Evolutionary conservation across 1,140 invertebrate genomes (phyloP), one percentile per base, ranked within the genome.

Genomic region (Saccostrea glomerata): DNA sequence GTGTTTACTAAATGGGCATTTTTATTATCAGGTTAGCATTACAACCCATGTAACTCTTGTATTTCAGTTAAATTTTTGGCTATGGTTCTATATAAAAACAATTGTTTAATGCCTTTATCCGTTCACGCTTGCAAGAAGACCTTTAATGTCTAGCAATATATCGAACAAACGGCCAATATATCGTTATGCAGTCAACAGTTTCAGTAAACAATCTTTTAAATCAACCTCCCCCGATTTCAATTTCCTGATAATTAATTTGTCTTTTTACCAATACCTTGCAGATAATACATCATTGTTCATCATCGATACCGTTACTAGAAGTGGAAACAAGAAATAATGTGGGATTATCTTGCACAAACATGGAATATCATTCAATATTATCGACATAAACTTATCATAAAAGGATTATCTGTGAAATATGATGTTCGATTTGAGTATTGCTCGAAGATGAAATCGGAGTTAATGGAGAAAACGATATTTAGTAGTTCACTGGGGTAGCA

Each of bases 221-320:
- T 47, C 47, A 47, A 77, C 25, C 70, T 77, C 70, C 70, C 70
- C 70, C 70, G 30, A 77, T 77, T 63, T 77, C 70, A 77, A 77
- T 77, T 77, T 77, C 70, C 70, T 77, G 70, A 77, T 77, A 30
- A 77, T 77, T 77, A 77, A 77, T 77, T 77, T 15, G 23, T 77
- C 2, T 11, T 77, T 77, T 77, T 36, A 77, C 70, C 17, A 30
- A 36, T 11, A 9, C 30, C 11, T 15, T 36, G 11, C 25, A 77
- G 23, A 25, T 30, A 17, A 30, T 15, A 77, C 70, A 36, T 6
- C 25, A 77, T 77, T 77, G 30, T 77, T 25, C 9, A 36, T 77
- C 30, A 25, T 36, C 70, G 70, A 77, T 30, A 77, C 70, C 23
- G 70, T 77, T 77, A 30, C 70, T 77, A 30, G 13, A 12, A 40